These are phyloP conservation scores for Alauda arvensis DNA, from an alignment of 2,797 vertebrate genomes.

Conservation along the genomic window DNA sequence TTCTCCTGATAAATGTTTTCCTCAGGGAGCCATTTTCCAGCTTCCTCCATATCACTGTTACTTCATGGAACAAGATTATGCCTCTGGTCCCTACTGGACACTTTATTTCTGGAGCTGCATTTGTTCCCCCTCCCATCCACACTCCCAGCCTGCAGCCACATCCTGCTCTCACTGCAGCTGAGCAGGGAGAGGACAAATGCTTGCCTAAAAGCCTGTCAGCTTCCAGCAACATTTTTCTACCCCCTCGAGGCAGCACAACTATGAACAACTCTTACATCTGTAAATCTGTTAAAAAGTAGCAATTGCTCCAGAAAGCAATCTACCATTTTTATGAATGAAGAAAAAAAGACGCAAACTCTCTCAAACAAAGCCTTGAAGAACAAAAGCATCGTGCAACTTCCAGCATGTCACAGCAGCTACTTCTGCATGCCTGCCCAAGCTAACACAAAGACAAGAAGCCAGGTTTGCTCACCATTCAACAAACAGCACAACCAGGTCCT, in stretches of 20 bases:
- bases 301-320: not conserved
- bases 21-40: not conserved
- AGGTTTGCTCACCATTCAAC: slow-evolving; percentile 85
- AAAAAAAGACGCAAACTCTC: not conserved
- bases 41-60: not conserved
- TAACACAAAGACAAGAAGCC: not conserved
- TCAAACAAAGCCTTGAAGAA: not conserved
- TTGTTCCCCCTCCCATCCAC: not conserved
- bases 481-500: slow-evolving; percentile 86
- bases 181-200: not conserved
- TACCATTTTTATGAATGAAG: slow-evolving; percentile 29
- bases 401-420: not conserved
- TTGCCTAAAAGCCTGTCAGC: slow-evolving; percentile 1
- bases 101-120: not conserved
- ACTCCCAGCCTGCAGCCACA: not conserved
- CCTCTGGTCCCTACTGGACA: not conserved
- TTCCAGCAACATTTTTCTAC: not conserved
- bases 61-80: not conserved
- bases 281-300: not conserved
- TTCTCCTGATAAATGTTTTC: not conserved
- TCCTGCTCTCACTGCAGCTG: not conserved
- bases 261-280: slow-evolving; percentile 3
- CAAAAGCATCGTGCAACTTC: not conserved
- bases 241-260: not conserved
- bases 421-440: not conserved